Conservation (phyloP, 2,888 invertebrate genomes). For the Synanthedon vespiformis region DNA sequence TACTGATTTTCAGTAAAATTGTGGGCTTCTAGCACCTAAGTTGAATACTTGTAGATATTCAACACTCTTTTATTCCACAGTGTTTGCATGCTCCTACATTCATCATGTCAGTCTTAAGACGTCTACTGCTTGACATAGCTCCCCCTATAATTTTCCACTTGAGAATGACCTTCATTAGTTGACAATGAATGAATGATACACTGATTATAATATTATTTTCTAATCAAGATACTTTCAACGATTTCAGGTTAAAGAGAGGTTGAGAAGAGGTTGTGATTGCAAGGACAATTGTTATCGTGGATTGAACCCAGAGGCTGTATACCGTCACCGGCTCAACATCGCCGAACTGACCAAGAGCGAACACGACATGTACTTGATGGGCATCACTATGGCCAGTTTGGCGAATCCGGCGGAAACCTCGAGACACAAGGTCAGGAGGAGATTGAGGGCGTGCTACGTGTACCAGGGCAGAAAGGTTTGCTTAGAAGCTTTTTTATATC, state of each 20-base stretch:
- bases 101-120: too few species aligned
- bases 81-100: too few species aligned
- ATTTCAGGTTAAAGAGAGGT: constrained; percentile 75
- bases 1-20: too few species aligned
- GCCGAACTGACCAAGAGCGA: constrained; percentile 84
- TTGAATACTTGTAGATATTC: too few species aligned
- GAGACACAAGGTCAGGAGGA: constrained; percentile 77
- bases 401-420: constrained; percentile 80
- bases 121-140: too few species aligned
- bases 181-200: too few species aligned
- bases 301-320: constrained; percentile 80
- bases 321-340: constrained; percentile 80
- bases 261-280: constrained; percentile 81
- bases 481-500: constrained; percentile 81
- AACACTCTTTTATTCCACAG: too few species aligned
- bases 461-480: constrained; percentile 83
- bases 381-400: constrained; percentile 85
- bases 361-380: constrained; percentile 88
- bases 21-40: too few species aligned
- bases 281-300: constrained; percentile 82
- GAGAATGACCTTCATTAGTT: too few species aligned
- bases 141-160: too few species aligned
- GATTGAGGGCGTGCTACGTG: constrained; percentile 80
- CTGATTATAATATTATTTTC: too few species aligned
- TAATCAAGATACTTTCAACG: not conserved